Evolutionary conservation across 1,140 invertebrate genomes (phyloP), one percentile per base, ranked within the genome.

Genomic region (Lordiphosa stackelbergi): DNA sequence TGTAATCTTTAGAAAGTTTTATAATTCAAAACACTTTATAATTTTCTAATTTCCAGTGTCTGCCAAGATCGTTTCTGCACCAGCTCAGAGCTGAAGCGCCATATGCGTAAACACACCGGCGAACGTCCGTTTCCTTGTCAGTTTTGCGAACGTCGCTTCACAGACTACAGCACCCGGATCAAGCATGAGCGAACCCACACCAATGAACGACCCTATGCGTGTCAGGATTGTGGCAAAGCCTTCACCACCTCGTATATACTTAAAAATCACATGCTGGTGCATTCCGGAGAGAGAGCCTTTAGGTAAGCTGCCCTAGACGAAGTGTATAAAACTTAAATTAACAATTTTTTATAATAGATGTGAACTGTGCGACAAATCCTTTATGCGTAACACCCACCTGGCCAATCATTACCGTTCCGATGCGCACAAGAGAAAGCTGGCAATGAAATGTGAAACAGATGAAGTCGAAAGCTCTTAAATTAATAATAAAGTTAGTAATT

Each of bases 151-250:
- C 66, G 79, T 6, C 64, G 79, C 42, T 85, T 85, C 41, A 74
- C 79, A 37, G 79, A 85, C 49, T 85, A 85, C 34, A 85, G 70
- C 36, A 85, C 79, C 2, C 66, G 74, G 2, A 71, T 85, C 4
- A 85, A 85, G 47, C 79, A 85, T 16, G 79, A 85, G 38, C 62
- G 90, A 7, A 91, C 90, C 43, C 90, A 91, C 72, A 91, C 90
- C 12, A 91, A 91, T 54, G 90, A 90, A 59, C 77, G 90, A 8
- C 90, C 90, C 3, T 91, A 90, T 61, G 89, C 89, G 55, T 91
- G 90, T 59, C 78, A 78, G 13, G 89, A 89, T 51, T 91, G 90
- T 57, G 90, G 89, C 9, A 91, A 91, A 70, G 90, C 90, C 6
- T 91, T 91, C 51, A 91, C 90, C 11, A 90, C 90, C 62, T 89